phyloP scores from a whole-genome alignment of 2,797 vertebrate genomes.

The Notoglanidium macrostoma region DNA sequence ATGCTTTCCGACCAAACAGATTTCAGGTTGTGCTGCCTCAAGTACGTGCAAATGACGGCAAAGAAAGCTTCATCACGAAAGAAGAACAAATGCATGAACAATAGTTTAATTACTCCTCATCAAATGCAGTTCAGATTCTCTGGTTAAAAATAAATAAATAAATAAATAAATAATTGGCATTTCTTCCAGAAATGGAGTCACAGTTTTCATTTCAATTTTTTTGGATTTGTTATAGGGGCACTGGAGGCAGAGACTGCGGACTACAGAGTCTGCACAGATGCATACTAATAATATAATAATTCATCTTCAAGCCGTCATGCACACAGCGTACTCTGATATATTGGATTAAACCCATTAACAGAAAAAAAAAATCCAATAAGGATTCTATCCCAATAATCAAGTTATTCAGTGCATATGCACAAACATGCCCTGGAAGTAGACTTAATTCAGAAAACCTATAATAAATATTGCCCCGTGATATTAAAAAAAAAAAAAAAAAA shows the following conservation, averaged over 20 bases:
- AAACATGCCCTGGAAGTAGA: slow-evolving; percentile 7
- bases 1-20: not conserved
- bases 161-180: not conserved
- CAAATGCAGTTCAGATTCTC: not conserved
- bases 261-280: not conserved
- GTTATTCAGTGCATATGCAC: slow-evolving; percentile 8
- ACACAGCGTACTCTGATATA: not conserved
- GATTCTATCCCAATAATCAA: slow-evolving; percentile 12
- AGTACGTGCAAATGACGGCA: not conserved
- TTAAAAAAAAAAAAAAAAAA: not conserved
- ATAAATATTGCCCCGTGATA: not conserved
- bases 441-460: slow-evolving; percentile 9
- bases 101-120: not conserved
- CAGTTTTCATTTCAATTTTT: not conserved
- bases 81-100: not conserved
- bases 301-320: slow-evolving; percentile 6
- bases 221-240: not conserved
- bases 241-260: slow-evolving; percentile 1
- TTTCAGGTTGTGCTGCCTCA: not conserved
- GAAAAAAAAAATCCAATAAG: slow-evolving; percentile 2
- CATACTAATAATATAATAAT: slow-evolving; percentile 20
- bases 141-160: not conserved
- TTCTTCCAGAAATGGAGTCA: not conserved
- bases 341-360: slow-evolving; percentile 2
- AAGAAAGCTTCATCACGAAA: not conserved